A percentile compares a stretch with the other conserved stretches of the same genome.
These are phyloP conservation scores for Mesembrinibis cayennensis DNA, from an alignment of 2,113 vertebrate species.

Conservation along the genomic window DNA sequence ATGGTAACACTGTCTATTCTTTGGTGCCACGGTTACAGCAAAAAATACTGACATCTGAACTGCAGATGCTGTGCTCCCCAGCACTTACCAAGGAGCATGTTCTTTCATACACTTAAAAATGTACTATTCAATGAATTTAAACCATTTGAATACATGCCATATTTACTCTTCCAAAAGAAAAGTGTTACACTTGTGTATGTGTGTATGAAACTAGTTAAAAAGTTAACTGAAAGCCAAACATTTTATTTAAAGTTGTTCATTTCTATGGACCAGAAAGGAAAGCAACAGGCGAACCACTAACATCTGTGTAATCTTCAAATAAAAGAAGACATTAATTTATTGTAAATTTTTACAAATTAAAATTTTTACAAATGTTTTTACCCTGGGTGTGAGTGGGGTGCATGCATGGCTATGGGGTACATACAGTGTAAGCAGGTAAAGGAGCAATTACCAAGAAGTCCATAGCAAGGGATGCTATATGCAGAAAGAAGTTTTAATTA, in stretches of 20 bases:
- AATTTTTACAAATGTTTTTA: neutral
- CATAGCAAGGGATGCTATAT: neutral
- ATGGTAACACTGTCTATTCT: neutral
- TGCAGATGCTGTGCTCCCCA: neutral
- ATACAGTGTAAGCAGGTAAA: neutral
- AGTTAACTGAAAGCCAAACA: neutral
- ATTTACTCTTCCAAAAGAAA: neutral
- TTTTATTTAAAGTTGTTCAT: neutral
- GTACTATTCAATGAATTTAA: neutral
- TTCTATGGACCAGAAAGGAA: neutral
- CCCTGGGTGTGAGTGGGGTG: rapidly evolving
- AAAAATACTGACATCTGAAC: neutral
- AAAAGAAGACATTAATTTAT: neutral
- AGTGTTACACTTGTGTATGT: neutral
- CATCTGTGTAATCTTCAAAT: neutral
- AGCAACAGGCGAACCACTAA: neutral
- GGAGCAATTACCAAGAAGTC: neutral
- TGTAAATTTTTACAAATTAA: neutral
- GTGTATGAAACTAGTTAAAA: neutral
- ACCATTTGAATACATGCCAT: neutral
- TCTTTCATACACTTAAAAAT: neutral
- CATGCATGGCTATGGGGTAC: rapidly evolving
- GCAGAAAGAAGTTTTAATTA: neutral
- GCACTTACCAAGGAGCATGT: neutral
- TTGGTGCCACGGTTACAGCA: neutral